A percentile compares a stretch with the other conserved stretches of the same genome.
These are phyloP conservation scores for Tolypeutes matacus DNA, from an alignment of 2,797 vertebrate species.

Conservation along the genomic window DNA sequence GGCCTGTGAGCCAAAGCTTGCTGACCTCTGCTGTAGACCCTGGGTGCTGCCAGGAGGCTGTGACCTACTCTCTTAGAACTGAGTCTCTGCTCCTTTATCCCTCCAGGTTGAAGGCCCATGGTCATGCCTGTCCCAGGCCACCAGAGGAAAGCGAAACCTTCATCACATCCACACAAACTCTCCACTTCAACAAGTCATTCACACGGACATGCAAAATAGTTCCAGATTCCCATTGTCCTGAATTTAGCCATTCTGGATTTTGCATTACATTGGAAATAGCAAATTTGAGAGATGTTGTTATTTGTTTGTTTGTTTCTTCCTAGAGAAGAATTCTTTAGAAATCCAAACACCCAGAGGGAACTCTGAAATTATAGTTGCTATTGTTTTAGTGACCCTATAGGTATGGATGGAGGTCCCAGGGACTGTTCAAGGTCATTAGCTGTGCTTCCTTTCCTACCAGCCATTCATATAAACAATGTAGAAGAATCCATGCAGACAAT, in stretches of 20 bases:
- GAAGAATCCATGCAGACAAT: background rate
- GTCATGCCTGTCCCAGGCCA: background rate
- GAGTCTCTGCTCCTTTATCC: background rate
- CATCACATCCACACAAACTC: background rate
- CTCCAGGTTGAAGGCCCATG: background rate
- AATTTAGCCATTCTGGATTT: background rate
- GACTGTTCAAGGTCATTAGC: background rate
- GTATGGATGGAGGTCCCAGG: background rate
- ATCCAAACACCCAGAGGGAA: background rate
- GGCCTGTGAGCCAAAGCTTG: background rate
- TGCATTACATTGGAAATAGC: background rate
- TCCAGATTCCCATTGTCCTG: background rate
- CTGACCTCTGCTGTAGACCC: background rate
- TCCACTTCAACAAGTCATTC: background rate
- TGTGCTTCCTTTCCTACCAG: background rate
- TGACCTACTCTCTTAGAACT: background rate
- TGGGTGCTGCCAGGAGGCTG: background rate
- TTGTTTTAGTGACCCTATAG: background rate
- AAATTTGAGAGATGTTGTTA: background rate
- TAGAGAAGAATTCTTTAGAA: constrained; percentile 20
- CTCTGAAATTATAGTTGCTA: background rate
- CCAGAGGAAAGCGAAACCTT: background rate
- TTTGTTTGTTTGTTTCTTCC: background rate
- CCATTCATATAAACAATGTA: background rate
- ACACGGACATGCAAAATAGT: background rate